These are phyloP conservation scores for Chrysomallon squamiferum DNA, from an alignment of 1,140 invertebrate species.

Conservation along the genomic window DNA sequence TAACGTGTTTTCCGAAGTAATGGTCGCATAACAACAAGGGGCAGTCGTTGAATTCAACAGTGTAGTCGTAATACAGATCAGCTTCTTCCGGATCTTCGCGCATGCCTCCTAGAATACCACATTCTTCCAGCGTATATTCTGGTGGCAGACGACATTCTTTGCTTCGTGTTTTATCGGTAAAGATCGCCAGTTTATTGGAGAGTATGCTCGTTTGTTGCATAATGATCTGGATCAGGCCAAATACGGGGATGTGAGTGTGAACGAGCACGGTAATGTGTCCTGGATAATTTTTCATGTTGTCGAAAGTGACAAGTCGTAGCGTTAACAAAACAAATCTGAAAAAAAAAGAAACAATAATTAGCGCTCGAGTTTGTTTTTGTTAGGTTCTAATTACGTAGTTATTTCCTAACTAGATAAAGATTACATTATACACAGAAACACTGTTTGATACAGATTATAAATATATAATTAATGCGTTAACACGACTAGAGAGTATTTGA, in stretches of 20 bases:
- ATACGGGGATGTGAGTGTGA: constrained; percentile 46
- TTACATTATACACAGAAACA: not conserved
- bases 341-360: constrained; percentile 13
- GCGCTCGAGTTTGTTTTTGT: too few relatives aligned
- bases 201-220: constrained; percentile 41
- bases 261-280: constrained; percentile 47
- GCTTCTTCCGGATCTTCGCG: constrained; percentile 48
- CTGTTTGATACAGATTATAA: too few relatives aligned
- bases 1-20: constrained; percentile 41
- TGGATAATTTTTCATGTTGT: constrained; percentile 41
- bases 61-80: constrained; percentile 56
- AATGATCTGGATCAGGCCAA: constrained; percentile 47
- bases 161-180: constrained; percentile 44
- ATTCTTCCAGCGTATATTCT: constrained; percentile 45
- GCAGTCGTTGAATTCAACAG: constrained; percentile 57
- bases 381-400: not conserved
- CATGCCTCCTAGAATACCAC: constrained; percentile 45
- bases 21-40: constrained; percentile 58
- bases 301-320: constrained; percentile 51
- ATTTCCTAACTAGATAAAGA: not conserved
- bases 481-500: too few relatives aligned
- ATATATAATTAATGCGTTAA: too few relatives aligned
- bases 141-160: constrained; percentile 41
- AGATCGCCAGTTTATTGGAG: constrained; percentile 54
- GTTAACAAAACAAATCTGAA: constrained; percentile 48